Base-by-base conservation (phyloP, 2,797 vertebrate genomes). In the Notolepis coatsorum region DNA sequence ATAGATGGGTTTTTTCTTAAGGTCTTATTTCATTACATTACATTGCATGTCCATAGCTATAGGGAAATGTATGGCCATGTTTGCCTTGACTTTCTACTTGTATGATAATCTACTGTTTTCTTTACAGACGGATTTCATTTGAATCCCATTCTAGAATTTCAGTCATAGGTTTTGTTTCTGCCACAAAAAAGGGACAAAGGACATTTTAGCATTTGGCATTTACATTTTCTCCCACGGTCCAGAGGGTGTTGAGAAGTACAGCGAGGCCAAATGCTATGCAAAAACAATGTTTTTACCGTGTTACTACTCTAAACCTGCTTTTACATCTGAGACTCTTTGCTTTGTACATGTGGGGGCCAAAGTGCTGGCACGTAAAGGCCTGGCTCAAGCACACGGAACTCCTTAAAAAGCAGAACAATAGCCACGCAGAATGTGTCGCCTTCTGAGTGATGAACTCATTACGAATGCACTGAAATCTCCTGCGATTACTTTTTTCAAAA, bases 1-100 rank as follows among this genome's bases (percentile, higher is more conserved):
- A 15, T 67, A 71, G 47, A 58, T 57, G 50, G 33, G 86, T 92
- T 39, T 92, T 27, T 61, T 25, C 48, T 59, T 61, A 55, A 52
- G 58, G 61, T 53, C 54, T 65, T 52, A 75, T 84, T 73, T 82
- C 66, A 70, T 64, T 50, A 7, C 41, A 61, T 69, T 61, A 71
- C 77, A 74, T 77, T 88, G 96, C 95, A 97, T 96, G 96, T 94
- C 90, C 90, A 89, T 93, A 81, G 90, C 93, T 94, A 92, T 91
- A 92, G 62, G 64, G 90, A 90, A 92, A 91, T 85, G 88, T 84
- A 90, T 95, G 86, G 82, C 89, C 90, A 90, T 85, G 75, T 91
- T 86, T 94, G 93, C 93, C 92, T 96, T 94, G 92, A 92, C 90
- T 95, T 95, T 95, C 89, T 93, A 73, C 67, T 64, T 77, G 46